Base-by-base conservation (phyloP, 1,140 invertebrate genomes). In the Drosophila sp. region DNA sequence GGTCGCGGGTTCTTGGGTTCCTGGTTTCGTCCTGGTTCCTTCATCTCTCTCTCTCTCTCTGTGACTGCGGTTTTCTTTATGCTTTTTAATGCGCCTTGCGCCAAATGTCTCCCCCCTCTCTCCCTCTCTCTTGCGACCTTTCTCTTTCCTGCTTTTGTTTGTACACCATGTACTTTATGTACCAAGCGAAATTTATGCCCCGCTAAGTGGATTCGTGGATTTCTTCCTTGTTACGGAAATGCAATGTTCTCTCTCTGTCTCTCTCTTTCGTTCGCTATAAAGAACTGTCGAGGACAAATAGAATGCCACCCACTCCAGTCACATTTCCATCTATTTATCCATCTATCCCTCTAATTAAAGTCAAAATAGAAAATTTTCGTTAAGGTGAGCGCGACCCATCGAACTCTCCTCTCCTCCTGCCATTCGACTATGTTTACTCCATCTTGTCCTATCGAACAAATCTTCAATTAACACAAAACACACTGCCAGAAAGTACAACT, bases 171-270 rank as follows among this genome's bases (percentile, higher is more conserved):
- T 87, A 87, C 70, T 87, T 87, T 87, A 87, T 83, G 80, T 84
- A 72, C 64, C 54, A 63, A 61, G 77, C 66, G 64, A 80, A 84
- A 89, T 89, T 89, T 89, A 89, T 89, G 84, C 84, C 80, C 77
- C 74, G 74, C 85, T 89, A 89, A 89, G 84, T 89, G 85, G 84
- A 89, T 89, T 89, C 84, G 84, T 79, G 76, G 79, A 86, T 85
- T 78, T 65, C 60, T 60, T 76, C 81, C 81, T 79, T 70, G 65
- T 78, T 66, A 67, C 70, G 83, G 69, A 87, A 86, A 86, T 82
- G 82, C 83, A 85, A 80, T 80, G 61, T 71, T 41, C 57, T 63
- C 71, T 66, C 82, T n/a, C n/a, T n/a, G 67, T 41, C 57, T 63
- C 71, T 17, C 17, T 17, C 17, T 17, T 17, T 17, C 17, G 17